These are phyloP conservation scores for Conchocele bisecta DNA, from an alignment of 2,888 invertebrate genomes.

Conservation along the genomic window DNA sequence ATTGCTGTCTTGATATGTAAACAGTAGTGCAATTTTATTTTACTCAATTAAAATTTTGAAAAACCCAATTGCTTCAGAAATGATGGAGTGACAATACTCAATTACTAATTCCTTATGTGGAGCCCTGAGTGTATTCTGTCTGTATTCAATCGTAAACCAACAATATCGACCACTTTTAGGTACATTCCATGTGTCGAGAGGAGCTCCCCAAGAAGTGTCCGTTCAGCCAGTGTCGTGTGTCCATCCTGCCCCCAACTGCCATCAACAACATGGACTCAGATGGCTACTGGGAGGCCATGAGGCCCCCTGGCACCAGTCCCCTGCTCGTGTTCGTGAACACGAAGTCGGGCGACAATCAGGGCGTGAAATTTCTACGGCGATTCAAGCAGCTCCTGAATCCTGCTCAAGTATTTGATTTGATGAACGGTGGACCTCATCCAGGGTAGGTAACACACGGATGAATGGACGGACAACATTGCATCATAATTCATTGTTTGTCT, in stretches of 20 bases:
- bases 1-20: too few species aligned
- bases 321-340: constrained; percentile 98
- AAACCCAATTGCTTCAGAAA: too few species aligned
- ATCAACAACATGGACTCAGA: constrained; percentile 93
- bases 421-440: constrained; percentile 91
- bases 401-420: constrained; percentile 98
- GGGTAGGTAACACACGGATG: constrained; percentile 85
- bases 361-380: constrained; percentile 95
- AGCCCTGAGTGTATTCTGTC: too few species aligned
- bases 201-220: constrained; percentile 91
- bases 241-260: constrained; percentile 96
- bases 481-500: background rate
- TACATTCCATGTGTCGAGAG: constrained; percentile 95
- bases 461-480: background rate
- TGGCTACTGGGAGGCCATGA: constrained; percentile 95
- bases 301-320: constrained; percentile 88
- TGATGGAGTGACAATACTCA: too few species aligned
- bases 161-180: too few species aligned
- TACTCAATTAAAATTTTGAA: too few species aligned
- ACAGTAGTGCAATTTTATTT: too few species aligned
- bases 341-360: constrained; percentile 99
- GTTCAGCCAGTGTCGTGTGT: constrained; percentile 93
- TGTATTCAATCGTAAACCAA: too few species aligned
- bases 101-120: too few species aligned
- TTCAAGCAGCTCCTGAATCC: constrained; percentile 98